These are phyloP conservation scores for Mus pahari DNA, from an alignment of 2,113 vertebrate species.

Conservation along the genomic window DNA sequence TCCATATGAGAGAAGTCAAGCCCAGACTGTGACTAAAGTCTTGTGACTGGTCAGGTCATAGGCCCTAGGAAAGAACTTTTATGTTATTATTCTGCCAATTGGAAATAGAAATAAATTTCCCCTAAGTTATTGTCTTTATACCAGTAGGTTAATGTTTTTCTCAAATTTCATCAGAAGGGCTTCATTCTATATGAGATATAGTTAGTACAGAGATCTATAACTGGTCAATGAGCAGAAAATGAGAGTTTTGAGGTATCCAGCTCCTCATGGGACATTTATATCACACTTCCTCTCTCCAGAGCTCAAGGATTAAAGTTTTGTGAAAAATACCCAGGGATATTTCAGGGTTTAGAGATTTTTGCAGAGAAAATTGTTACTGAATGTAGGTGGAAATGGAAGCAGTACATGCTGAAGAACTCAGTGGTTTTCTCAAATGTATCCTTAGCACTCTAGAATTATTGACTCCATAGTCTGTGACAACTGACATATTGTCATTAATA, in stretches of 20 bases:
- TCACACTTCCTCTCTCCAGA: neutral
- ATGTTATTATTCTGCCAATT: neutral
- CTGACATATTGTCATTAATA: slow-evolving; percentile 19
- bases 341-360: neutral
- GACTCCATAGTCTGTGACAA: slow-evolving; percentile 32
- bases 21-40: neutral
- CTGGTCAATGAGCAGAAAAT: neutral
- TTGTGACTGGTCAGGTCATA: neutral
- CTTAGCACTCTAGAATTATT: slow-evolving; percentile 13
- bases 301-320: too few species aligned
- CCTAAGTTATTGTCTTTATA: neutral
- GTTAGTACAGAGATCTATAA: neutral
- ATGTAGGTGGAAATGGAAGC: neutral
- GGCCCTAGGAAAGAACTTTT: neutral
- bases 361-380: slow-evolving; percentile 25
- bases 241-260: neutral
- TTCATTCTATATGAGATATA: neutral
- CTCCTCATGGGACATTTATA: neutral
- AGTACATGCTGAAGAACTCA: neutral
- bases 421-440: neutral
- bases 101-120: neutral
- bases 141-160: neutral
- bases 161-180: too few species aligned
- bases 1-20: neutral
- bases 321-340: neutral